Evolutionary conservation across 2,797 vertebrate genomes (phyloP).

Genomic region (Melanotaenia trifasciata): DNA sequence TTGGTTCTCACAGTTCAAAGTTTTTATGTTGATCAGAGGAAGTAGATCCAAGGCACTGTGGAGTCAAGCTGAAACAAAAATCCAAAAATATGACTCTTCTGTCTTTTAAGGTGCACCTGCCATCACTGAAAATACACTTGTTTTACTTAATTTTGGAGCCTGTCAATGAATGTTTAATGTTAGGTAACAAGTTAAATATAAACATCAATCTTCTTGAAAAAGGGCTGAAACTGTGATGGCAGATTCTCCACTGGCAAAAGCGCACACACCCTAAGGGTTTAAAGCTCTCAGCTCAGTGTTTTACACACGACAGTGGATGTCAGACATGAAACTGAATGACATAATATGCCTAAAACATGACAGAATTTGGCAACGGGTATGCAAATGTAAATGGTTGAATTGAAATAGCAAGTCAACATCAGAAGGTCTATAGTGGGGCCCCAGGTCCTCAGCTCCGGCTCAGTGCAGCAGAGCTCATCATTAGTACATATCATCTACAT

Average conservation of each 20-base stretch:
- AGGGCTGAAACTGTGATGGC: constrained; percentile 8
- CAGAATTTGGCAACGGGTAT: constrained; percentile 37
- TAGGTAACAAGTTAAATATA: not conserved
- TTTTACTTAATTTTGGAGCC: not conserved
- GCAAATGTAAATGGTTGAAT: constrained; percentile 48
- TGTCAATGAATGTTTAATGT: constrained; percentile 5
- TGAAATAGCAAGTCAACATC: constrained; percentile 59
- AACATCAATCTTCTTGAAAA: not conserved
- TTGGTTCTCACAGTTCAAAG: constrained; percentile 18
- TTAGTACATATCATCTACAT: constrained; percentile 34
- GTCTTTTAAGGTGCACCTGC: constrained; percentile 6
- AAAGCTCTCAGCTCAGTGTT: constrained; percentile 26
- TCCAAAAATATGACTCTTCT: not conserved
- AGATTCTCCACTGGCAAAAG: constrained; percentile 25
- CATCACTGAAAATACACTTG: constrained; percentile 2
- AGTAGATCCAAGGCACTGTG: constrained; percentile 11
- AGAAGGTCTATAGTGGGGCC: constrained; percentile 50
- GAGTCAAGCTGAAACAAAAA: constrained; percentile 17
- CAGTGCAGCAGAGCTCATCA: constrained; percentile 44
- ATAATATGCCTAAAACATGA: constrained; percentile 54
- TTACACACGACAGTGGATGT: constrained; percentile 37
- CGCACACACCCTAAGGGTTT: constrained; percentile 18
- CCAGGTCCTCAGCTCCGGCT: constrained; percentile 31
- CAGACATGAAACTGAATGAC: constrained; percentile 58
- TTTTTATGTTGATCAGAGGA: constrained; percentile 18